Base-by-base conservation (phyloP, 1,140 invertebrate genomes). In the Ceratina australensis region DNA sequence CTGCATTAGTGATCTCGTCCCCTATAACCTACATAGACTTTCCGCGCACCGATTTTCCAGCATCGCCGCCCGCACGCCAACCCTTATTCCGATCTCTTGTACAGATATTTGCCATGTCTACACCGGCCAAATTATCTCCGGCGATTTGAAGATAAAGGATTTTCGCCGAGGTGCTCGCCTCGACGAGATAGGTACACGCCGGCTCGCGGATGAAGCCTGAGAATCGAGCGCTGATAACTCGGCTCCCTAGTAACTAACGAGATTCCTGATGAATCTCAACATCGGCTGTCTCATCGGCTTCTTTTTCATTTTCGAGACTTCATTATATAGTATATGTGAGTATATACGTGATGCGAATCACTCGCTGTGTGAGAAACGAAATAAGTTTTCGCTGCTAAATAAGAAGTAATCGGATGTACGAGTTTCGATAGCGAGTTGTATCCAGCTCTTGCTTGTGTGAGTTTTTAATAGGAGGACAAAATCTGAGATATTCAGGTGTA, bases 41-140 rank as follows among this genome's bases (percentile, higher is more conserved):
- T 88, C 82, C 66, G 61, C 78, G 79, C 76, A 79, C 82, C 79
- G 81, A 81, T 72, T 76, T 64, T 74, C 69, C 77, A 72, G 63
- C 72, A 81, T 77, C 69, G 65, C 56, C 77, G 60, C 42, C 72
- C 28, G 49, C 75, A 72, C 78, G 49, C 74, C 80, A 83, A 87
- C 87, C 86, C 85, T 89, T 88, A 88, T 88, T 87, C 81, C 85
- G 88, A 91, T 88, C 89, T 90, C 89, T 90, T 89, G 86, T 89
- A 88, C 86, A 88, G 89, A 90, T 90, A 90, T 90, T 91, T 90
- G 88, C 88, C 85, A 69, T 90, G 89, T 90, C 87, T 87, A 89
- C 87, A 88, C 64, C 84, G 78, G 81, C 84, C 84, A 87, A 90
- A 90, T 91, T 90, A 89, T 90, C 87, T 87, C 83, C 80, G 68